Evolutionary conservation across 2,797 vertebrate genomes (phyloP), one percentile per base, ranked within the genome.

Genomic region (Sebastes reedi): DNA sequence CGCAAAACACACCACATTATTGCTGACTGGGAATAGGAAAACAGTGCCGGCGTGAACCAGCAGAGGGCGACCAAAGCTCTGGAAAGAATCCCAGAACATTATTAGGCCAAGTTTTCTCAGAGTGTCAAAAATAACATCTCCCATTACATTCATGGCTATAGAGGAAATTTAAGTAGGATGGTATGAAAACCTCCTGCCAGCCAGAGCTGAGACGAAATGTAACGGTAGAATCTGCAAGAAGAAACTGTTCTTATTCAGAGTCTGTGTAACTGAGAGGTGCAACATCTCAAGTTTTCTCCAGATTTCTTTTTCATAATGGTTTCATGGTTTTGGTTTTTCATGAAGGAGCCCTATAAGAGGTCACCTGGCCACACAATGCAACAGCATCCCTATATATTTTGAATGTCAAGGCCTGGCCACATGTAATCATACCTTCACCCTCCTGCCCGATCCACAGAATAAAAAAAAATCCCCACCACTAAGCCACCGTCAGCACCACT

Each of bases 111-210:
- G 12, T 87, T 87, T 93, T 92, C 89, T 91, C 81, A 59, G 70
- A 89, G 91, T 93, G 93, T 93, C 91, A 94, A 91, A 94, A 95
- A 94, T 91, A 95, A 95, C 92, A 94, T 92, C 89, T 95, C 91
- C 82, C 29, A 67, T 94, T 94, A 94, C 94, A 82, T 92, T 89
- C 91, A 91, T 85, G 87, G 88, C 88, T 90, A 80, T 79, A 75
- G 82, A 87, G 82, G 93, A 91, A 91, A 94, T 91, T 91, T 90
- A 90, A 95, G 93, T 72, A 92, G 89, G 90, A 84, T 90, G 91
- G 93, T 93, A 93, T 91, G 88, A 92, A 92, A 85, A 89, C 64
- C 85, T 88, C 80, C 86, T 88, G 90, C 89, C 88, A 91, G 77
- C 86, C 55, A 34, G 87, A 82, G 80, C 77, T 56, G 68, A 86